A percentile compares a stretch with the other conserved stretches of the same genome.
Evolutionary conservation across 2,113 vertebrate species (phyloP).

Genomic region (Oncorhynchus mykiss): DNA sequence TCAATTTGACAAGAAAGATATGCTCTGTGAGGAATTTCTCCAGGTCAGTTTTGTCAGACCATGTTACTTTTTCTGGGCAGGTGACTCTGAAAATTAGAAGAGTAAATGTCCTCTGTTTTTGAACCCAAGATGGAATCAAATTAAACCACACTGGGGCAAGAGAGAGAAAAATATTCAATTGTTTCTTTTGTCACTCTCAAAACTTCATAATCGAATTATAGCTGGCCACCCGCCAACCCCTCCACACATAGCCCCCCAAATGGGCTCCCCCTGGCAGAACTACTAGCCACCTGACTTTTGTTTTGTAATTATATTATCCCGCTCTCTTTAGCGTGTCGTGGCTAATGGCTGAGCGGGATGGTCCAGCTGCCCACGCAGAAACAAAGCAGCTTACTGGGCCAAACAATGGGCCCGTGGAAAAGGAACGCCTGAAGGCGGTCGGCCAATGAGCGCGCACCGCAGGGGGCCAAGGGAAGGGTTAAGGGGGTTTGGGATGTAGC

Average conservation of each 20-base stretch:
- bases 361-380: constrained; percentile 77
- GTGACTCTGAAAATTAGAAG: constrained; percentile 66
- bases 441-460: constrained; percentile 69
- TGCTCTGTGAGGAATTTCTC: constrained; percentile 39
- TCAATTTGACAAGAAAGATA: constrained; percentile 47
- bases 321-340: constrained; percentile 66
- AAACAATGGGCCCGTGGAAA: constrained; percentile 71
- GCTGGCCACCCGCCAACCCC: constrained; percentile 70
- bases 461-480: constrained; percentile 68
- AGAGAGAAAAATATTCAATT: constrained; percentile 71
- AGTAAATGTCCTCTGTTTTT: constrained; percentile 40
- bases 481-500: constrained; percentile 57
- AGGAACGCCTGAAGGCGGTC: constrained; percentile 75
- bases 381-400: constrained; percentile 75
- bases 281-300: constrained; percentile 74
- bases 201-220: constrained; percentile 77
- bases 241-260: constrained; percentile 46
- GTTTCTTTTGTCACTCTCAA: constrained; percentile 71
- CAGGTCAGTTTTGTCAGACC: constrained; percentile 41
- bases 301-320: constrained; percentile 77
- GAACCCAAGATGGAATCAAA: constrained; percentile 60
- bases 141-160: constrained; percentile 66
- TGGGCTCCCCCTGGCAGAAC: constrained; percentile 58
- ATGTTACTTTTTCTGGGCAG: constrained; percentile 59
- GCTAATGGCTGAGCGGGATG: constrained; percentile 70